phyloP scores from a whole-genome alignment of 2,888 invertebrate species.

The Luperina testacea region DNA sequence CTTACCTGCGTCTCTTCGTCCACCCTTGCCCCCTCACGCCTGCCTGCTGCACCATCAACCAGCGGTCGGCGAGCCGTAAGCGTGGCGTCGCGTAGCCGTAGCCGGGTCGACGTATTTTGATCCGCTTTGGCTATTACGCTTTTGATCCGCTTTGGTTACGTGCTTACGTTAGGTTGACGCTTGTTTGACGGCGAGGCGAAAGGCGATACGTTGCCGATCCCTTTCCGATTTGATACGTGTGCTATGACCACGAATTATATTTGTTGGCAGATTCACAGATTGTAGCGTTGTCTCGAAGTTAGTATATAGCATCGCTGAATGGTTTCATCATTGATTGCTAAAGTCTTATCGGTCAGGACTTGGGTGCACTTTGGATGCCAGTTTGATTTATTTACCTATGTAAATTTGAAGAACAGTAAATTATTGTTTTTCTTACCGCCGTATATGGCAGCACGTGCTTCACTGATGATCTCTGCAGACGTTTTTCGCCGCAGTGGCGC shows the following conservation, averaged over 20 bases:
- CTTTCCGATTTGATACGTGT: no score
- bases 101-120: no score
- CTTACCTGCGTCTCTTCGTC: no score
- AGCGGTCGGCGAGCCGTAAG: no score
- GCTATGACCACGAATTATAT: not conserved
- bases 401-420: not conserved
- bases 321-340: not conserved
- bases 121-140: no score
- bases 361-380: not conserved
- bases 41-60: no score
- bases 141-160: no score
- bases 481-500: constrained; percentile 92
- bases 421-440: constrained; percentile 75
- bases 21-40: no score
- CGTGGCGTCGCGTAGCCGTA: no score
- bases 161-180: no score
- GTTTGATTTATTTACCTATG: not conserved
- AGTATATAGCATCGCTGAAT: not conserved
- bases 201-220: no score
- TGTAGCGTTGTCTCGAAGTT: not conserved
- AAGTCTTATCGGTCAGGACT: not conserved
- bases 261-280: not conserved
- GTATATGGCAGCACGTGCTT: constrained; percentile 92
- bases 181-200: no score
- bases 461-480: constrained; percentile 95